Base-by-base conservation (phyloP, 2,113 vertebrate species). In the Dipodomys ordii region DNA sequence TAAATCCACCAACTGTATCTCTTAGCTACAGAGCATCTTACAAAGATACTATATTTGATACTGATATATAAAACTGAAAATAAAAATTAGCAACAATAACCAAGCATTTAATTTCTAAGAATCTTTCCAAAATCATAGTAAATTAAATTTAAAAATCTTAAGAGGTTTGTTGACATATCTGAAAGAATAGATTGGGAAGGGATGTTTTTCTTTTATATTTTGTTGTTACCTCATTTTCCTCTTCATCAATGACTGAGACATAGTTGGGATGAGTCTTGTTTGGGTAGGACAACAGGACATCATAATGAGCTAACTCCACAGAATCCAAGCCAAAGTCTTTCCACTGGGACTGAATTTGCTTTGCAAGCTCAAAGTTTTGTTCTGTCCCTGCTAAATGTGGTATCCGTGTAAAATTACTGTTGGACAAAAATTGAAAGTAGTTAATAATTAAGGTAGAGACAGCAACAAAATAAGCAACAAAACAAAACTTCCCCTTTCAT, bases 271-370 rank as follows among this genome's bases (percentile, higher is more conserved):
- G 98, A 12, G 97, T 98, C 90, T 98, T 94, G 98, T 99, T 99
- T 22, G 99, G 99, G 39, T 99, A 99, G 39, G 99, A 99, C 84
- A 99, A 97, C 91, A 99, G 97, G 77, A 99, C 99, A n/a, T 99
- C 99, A 30, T 99, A 99, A 39, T 98, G 98, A 92, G 98, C 97
- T 84, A 99, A 77, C 65, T 99, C 98, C 94, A 98, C 99, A 0
- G 99, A 99, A 98, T 99, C 99, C 97, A 99, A 91, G 82, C 99
- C 99, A 97, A 99, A 99, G 89, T 97, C 97, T 94, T 98, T 98
- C 99, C 99, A 99, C 88, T 99, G 99, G 30, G 96, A 97, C 96
- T 98, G 97, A 94, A 99, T 98, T 98, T 99, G 98, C 93, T 99
- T 98, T 1, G 99, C 99, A 88, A 99, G 98, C 79, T 86, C 96